phyloP scores from a whole-genome alignment of 2,888 invertebrate genomes.

The Drosophila prolongata region DNA sequence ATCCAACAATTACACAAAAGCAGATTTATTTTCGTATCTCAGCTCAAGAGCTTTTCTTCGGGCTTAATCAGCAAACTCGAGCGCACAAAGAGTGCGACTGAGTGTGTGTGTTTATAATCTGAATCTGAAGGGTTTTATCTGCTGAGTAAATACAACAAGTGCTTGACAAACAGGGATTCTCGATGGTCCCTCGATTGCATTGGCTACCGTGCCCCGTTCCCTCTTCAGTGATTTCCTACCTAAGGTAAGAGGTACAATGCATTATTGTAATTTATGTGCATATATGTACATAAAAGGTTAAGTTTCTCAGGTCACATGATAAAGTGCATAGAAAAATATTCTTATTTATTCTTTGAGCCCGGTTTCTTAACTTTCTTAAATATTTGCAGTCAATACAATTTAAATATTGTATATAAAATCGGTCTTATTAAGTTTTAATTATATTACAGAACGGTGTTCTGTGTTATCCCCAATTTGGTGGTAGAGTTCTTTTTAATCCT shows the following conservation, averaged over 20 bases:
- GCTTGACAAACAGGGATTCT: constrained; percentile 25
- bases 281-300: no score
- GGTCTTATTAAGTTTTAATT: no score
- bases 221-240: background rate
- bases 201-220: background rate
- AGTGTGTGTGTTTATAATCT: constrained; percentile 42
- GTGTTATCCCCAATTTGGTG: no score
- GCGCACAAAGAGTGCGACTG: constrained; percentile 19
- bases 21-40: constrained; percentile 37
- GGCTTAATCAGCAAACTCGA: constrained; percentile 61
- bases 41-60: constrained; percentile 36
- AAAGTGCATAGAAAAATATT: no score
- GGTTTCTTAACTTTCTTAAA: no score
- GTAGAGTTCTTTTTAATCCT: no score
- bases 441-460: no score
- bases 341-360: no score
- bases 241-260: background rate
- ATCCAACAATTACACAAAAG: constrained; percentile 34
- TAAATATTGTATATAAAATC: no score
- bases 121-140: constrained; percentile 35
- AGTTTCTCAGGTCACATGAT: no score
- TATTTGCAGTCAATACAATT: no score
- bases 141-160: constrained; percentile 34
- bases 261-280: background rate
- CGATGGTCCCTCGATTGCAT: constrained; percentile 1